Conservation (phyloP, 2,797 vertebrate genomes). For the Anabas testudineus region DNA sequence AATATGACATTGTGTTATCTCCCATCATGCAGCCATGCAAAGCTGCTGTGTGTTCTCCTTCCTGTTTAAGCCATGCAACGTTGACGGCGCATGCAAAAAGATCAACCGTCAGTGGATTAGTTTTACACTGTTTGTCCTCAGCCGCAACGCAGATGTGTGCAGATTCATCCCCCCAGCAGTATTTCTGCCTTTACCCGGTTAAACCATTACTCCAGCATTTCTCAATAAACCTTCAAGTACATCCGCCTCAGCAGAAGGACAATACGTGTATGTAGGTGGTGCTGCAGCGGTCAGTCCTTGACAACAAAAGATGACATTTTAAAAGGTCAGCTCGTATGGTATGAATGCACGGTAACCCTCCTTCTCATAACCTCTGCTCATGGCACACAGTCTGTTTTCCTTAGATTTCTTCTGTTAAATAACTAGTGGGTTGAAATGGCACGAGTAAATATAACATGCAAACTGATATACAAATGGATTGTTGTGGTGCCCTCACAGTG, state of each 20-base stretch:
- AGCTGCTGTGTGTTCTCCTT: conserved; percentile 14
- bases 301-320: conserved; percentile 75
- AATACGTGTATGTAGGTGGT: conserved; percentile 33
- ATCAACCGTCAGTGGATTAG: conserved; percentile 20
- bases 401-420: conserved; percentile 31
- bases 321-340: conserved; percentile 68
- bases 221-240: conserved; percentile 11
- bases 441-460: background rate
- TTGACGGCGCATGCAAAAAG: conserved; percentile 5
- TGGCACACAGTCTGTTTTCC: conserved; percentile 17
- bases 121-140: background rate
- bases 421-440: conserved; percentile 8
- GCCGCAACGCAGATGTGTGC: background rate
- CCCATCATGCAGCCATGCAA: conserved; percentile 24
- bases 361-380: conserved; percentile 39
- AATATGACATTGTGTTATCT: conserved; percentile 44
- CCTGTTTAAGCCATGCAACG: conserved; percentile 25
- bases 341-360: conserved; percentile 45
- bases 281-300: conserved; percentile 34
- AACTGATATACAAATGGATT: background rate
- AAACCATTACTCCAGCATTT: background rate
- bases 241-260: background rate
- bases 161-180: background rate
- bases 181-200: background rate
- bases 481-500: conserved; percentile 1